These are phyloP conservation scores for Ricordea florida DNA, from an alignment of 92 coral and sea anemone species.

Conservation along the genomic window DNA sequence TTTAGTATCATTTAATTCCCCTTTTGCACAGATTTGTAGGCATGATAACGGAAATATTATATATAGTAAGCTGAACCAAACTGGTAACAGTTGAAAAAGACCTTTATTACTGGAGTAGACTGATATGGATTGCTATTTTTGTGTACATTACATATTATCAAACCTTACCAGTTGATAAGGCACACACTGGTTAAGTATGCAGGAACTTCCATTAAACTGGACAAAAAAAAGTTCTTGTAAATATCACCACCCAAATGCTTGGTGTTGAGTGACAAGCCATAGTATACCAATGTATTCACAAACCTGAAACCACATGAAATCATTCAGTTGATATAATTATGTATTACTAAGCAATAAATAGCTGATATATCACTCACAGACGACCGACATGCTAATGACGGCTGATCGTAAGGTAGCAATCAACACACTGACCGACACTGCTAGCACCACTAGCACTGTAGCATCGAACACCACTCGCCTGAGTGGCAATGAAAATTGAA, in stretches of 20 bases:
- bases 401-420: too few species aligned
- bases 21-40: not conserved
- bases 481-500: too few species aligned
- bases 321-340: not conserved
- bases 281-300: conserved; percentile 90
- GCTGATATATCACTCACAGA: too few species aligned
- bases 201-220: conserved; percentile 91
- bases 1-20: too few species aligned
- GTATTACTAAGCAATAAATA: not conserved
- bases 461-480: too few species aligned
- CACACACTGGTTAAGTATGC: conserved; percentile 88
- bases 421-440: too few species aligned
- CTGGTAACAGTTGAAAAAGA: too few species aligned
- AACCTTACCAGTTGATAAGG: conserved; percentile 82
- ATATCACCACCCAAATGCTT: conserved; percentile 92
- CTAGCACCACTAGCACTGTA: too few species aligned
- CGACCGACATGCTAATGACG: too few species aligned
- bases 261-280: conserved; percentile 90
- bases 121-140: too few species aligned
- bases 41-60: not conserved
- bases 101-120: too few species aligned
- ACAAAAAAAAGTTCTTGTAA: conserved; percentile 90
- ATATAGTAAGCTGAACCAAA: too few species aligned
- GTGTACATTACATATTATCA: not conserved
- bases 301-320: conserved; percentile 88